These are phyloP conservation scores for Tetropium fuscum DNA, from an alignment of 2,888 invertebrate species.

Conservation along the genomic window DNA sequence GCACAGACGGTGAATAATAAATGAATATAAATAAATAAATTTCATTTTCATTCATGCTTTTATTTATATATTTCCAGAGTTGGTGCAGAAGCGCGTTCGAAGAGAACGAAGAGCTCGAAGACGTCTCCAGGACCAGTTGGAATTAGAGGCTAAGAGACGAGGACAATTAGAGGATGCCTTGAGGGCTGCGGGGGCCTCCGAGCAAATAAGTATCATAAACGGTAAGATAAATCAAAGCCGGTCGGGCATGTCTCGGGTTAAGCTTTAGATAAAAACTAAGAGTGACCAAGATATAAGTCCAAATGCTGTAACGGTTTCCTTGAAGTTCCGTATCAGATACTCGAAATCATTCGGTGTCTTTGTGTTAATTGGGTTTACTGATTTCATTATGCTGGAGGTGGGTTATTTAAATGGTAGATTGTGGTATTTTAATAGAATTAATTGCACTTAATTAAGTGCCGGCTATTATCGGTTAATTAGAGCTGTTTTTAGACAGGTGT, in stretches of 20 bases:
- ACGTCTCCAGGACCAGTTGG: slow-evolving; percentile 87
- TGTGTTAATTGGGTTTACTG: slow-evolving; percentile 3
- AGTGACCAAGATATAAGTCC: slow-evolving; percentile 5
- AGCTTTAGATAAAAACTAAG: slow-evolving; percentile 8
- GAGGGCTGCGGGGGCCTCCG: slow-evolving; percentile 81
- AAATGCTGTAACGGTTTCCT: not conserved
- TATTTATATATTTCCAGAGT: slow-evolving; percentile 72
- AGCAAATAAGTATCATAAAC: slow-evolving; percentile 83
- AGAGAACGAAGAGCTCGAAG: slow-evolving; percentile 87
- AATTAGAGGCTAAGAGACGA: slow-evolving; percentile 83
- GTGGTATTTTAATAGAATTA: slow-evolving; percentile 3
- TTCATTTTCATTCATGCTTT: too few relatives aligned
- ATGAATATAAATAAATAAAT: too few relatives aligned
- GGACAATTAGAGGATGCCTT: slow-evolving; percentile 85
- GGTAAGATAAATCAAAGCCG: slow-evolving; percentile 69
- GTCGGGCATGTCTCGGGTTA: not conserved
- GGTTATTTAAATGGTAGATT: slow-evolving; percentile 7
- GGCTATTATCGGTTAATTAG: not conserved
- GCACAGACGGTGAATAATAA: too few relatives aligned
- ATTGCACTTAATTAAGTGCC: too few relatives aligned
- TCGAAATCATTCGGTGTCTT: not conserved
- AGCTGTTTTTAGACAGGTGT: not conserved
- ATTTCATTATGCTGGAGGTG: not conserved
- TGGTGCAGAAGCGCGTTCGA: slow-evolving; percentile 91
- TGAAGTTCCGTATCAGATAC: not conserved